Conservation (phyloP, 53 echinoderm and acorn worm genomes). For the Holothuria scabra region DNA sequence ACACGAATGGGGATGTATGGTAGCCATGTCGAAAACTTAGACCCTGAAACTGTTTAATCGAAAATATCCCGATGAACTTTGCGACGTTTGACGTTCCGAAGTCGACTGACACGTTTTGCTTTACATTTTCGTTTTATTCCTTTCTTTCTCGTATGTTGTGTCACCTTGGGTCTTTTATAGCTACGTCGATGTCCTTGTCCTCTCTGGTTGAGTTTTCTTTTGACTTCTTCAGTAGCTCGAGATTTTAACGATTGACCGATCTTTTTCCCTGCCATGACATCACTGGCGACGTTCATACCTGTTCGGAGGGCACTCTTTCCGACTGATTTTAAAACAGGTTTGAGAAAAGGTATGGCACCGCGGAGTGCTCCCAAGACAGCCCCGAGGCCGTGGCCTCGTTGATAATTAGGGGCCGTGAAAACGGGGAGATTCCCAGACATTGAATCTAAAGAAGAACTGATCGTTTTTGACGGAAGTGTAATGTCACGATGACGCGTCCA, state of each 20-base stretch:
- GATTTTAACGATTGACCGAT: conserved; percentile 49
- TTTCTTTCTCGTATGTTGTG: too few relatives aligned
- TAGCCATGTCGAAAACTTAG: conserved; percentile 22
- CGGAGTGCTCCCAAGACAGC: conserved; percentile 56
- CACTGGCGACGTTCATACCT: conserved; percentile 40
- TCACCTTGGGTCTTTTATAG: conserved; percentile 18
- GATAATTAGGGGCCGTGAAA: conserved; percentile 14
- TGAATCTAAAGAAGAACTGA: conserved; percentile 18
- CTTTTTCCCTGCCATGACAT: conserved; percentile 55
- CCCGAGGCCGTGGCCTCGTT: conserved; percentile 62
- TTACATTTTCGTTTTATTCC: conserved; percentile 47
- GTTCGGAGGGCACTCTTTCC: conserved; percentile 60
- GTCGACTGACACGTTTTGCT: conserved; percentile 49
- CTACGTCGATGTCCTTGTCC: background rate
- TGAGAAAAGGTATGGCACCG: conserved; percentile 64
- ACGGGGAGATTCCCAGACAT: background rate
- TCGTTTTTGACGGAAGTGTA: conserved; percentile 69
- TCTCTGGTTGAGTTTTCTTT: conserved; percentile 9
- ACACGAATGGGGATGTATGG: conserved; percentile 36
- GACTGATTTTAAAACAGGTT: conserved; percentile 48
- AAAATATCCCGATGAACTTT: background rate
- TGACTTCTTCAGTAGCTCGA: background rate
- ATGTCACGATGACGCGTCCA: conserved; percentile 57
- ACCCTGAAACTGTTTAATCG: conserved; percentile 9
- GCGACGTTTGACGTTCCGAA: background rate